phyloP scores from a whole-genome alignment of 2,888 invertebrate genomes.

The Leptodirus hochenwartii region DNA sequence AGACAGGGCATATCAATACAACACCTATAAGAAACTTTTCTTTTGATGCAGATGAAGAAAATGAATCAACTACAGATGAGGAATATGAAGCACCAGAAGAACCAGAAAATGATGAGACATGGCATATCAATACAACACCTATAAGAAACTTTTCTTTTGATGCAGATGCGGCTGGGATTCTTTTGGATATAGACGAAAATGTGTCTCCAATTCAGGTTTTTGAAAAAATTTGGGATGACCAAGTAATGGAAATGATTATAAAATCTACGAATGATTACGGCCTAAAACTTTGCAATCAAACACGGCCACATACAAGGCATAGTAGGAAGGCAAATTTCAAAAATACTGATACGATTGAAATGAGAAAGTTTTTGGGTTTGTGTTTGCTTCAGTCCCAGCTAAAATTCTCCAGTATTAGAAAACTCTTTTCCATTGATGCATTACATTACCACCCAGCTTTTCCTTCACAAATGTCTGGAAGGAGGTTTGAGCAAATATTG shows the following conservation, averaged over 20 bases:
- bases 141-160: conserved; percentile 11
- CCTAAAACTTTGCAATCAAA: conserved; percentile 11
- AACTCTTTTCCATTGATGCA: conserved; percentile 11
- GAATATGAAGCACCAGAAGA: conserved; percentile 12
- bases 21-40: conserved; percentile 11
- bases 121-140: conserved; percentile 12
- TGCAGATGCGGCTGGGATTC: conserved; percentile 13
- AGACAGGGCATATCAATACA: conserved; percentile 12
- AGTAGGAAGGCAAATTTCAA: conserved; percentile 10
- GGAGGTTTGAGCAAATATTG: conserved; percentile 10
- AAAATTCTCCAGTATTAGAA: conserved; percentile 9
- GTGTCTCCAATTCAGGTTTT: conserved; percentile 13
- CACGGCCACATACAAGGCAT: conserved; percentile 11
- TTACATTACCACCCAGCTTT: conserved; percentile 12
- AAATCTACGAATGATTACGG: conserved; percentile 11
- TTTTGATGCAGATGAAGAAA: conserved; percentile 11
- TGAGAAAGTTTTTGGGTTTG: conserved; percentile 9
- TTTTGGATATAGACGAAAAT: conserved; percentile 16
- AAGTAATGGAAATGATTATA: conserved; percentile 10
- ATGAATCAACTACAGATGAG: conserved; percentile 13
- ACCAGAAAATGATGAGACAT: conserved; percentile 12
- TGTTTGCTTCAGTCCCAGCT: conserved; percentile 10
- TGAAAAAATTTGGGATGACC: conserved; percentile 12
- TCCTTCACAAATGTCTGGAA: conserved; percentile 9
- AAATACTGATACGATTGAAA: conserved; percentile 10